Conservation (phyloP, 2,797 vertebrate species). For the Amphiprion clarkii region DNA sequence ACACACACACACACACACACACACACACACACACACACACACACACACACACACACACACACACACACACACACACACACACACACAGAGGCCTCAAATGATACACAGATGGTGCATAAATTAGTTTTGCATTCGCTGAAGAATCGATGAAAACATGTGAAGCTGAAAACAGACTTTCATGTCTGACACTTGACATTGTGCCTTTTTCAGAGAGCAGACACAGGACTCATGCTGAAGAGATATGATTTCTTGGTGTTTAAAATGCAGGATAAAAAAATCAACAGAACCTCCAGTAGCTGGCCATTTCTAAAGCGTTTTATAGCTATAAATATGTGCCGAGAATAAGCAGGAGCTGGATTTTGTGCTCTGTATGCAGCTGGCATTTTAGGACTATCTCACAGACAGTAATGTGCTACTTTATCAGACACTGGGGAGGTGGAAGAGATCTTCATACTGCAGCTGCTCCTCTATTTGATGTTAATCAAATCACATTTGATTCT, state of each 20-base stretch:
- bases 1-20: background rate
- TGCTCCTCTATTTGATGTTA: slow-evolving; percentile 46
- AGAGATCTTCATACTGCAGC: slow-evolving; percentile 36
- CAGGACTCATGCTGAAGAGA: background rate
- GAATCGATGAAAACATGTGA: slow-evolving; percentile 11
- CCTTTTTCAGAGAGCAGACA: slow-evolving; percentile 21
- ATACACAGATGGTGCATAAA: slow-evolving; percentile 31
- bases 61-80: background rate
- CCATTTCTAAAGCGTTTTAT: slow-evolving; percentile 47
- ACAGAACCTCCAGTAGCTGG: slow-evolving; percentile 43
- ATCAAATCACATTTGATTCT: slow-evolving; percentile 43
- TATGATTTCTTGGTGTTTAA: slow-evolving; percentile 42
- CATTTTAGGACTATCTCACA: slow-evolving; percentile 48
- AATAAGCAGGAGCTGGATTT: slow-evolving; percentile 56
- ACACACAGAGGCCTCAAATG: background rate
- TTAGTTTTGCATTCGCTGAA: slow-evolving; percentile 22
- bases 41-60: background rate
- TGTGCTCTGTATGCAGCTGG: slow-evolving; percentile 66
- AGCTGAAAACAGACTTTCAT: slow-evolving; percentile 15
- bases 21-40: background rate
- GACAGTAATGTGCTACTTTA: slow-evolving; percentile 56
- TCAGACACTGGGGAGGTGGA: slow-evolving; percentile 41
- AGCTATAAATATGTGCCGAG: slow-evolving; percentile 63
- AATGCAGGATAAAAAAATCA: slow-evolving; percentile 52
- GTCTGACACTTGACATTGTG: slow-evolving; percentile 17